Base-by-base conservation (phyloP, 2,113 vertebrate genomes). In the Sinocyclocheilus rhinocerous region DNA sequence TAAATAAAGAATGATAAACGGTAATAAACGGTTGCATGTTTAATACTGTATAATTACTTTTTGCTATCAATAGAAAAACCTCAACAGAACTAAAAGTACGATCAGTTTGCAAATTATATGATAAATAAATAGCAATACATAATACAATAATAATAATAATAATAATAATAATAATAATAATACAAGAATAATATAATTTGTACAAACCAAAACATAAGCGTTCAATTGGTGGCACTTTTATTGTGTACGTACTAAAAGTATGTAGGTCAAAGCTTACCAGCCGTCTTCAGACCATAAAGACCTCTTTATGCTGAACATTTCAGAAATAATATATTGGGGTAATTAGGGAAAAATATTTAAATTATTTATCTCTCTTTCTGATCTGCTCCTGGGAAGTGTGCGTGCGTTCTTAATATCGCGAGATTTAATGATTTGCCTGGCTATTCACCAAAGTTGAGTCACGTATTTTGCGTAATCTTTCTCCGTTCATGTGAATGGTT, bases 371-470 rank as follows among this genome's bases (percentile, higher is more conserved):
- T 63, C 13, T 24, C 52, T 57, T 12, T 78, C 50, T 63, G 55
- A 24, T 80, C 55, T 15, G 11, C 77, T 12, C 20, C 7, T 39
- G 55, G 6, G 33, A 42, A 22, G 33, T 52, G 57, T 42, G 80
- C 24, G 16, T 81, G 24, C 59, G n/a, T 13, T 22, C 29, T 65
- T 39, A 39, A 72, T 80, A 61, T 65, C 61, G 50, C 78, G 83
- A 76, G 83, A 83, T 48, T 83, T 81, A 57, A 42, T 24, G 22
- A 48, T 59, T 36, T 79, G 1, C 5, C 3, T 83, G 55, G 83
- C 63, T 48, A 89, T 87, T 89, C 88, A 80, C 79, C 39, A 89
- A 89, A 73, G 10, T 16, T 4, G 5, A 7, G 4, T 7, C 4
- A 50, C 88, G 88, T 61, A 72, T 11, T 70, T 77, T 72, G 16